Percentiles rank a stretch among this genome's conserved stretches.
phyloP scores from a whole-genome alignment of 2,797 vertebrate genomes.

The Lophius americanus region DNA sequence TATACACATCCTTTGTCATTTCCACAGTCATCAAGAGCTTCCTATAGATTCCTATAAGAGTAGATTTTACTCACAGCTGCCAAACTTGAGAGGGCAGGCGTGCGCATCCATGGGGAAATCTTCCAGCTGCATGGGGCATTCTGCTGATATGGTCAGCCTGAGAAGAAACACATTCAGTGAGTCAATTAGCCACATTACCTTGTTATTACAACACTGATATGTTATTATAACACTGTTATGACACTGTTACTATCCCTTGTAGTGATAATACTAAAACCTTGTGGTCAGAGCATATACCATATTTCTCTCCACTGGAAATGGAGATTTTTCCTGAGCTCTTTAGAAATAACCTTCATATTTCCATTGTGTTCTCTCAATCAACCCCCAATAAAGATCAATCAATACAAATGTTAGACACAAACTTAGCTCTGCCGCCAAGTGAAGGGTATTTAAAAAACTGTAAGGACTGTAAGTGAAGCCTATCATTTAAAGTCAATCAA shows the following conservation, averaged over 20 bases:
- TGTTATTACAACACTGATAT: neutral
- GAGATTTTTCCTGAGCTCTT: neutral
- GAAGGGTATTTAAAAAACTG: neutral
- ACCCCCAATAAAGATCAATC: neutral
- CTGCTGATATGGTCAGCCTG: conserved; percentile 93
- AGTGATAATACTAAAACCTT: conserved; percentile 33
- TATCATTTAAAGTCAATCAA: neutral
- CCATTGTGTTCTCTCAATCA: neutral
- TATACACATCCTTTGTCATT: too few species aligned
- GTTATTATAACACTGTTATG: too few species aligned
- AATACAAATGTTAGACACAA: neutral
- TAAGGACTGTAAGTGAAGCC: neutral
- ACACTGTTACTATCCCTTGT: neutral
- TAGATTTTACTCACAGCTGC: conserved; percentile 90
- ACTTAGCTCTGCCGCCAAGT: neutral
- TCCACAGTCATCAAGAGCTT: too few species aligned
- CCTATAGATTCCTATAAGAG: neutral
- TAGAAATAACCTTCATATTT: neutral
- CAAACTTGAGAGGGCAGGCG: conserved; percentile 95
- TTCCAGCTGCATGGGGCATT: conserved; percentile 97
- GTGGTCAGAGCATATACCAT: conserved; percentile 37
- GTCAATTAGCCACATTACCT: neutral
- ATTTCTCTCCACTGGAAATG: neutral
- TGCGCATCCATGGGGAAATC: conserved; percentile 97
- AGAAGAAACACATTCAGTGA: conserved; percentile 1